Conservation (phyloP, 37 sponge, comb jelly and placozoan species). For the Ephydatia muelleri region DNA sequence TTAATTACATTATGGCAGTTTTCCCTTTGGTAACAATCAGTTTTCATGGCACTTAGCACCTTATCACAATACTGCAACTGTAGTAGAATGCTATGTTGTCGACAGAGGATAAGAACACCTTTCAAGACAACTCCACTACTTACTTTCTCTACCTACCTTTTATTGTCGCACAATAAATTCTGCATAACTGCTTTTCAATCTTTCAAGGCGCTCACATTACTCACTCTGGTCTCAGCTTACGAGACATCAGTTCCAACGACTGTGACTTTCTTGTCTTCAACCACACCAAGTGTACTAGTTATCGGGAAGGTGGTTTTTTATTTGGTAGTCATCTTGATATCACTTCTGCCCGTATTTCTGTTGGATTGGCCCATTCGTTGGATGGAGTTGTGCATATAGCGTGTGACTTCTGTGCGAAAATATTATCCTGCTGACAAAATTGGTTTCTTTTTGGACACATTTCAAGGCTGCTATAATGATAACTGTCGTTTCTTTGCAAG, state of each 20-base stretch:
- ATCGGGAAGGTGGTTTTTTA: not conserved
- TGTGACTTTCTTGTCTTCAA: not conserved
- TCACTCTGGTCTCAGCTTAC: constrained; percentile 2
- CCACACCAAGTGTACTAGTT: not conserved
- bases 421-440: constrained; percentile 16
- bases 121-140: constrained; percentile 25
- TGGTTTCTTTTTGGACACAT: constrained; percentile 35
- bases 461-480: constrained; percentile 60
- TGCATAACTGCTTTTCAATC: constrained; percentile 24
- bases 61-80: not conserved
- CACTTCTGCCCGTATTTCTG: not conserved
- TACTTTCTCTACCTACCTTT: constrained; percentile 48
- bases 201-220: not conserved
- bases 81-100: not conserved
- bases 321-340: not conserved
- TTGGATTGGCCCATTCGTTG: not conserved
- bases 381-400: not conserved
- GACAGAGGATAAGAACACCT: too few species aligned
- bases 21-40: constrained; percentile 53
- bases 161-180: constrained; percentile 56
- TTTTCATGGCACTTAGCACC: not conserved
- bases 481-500: constrained; percentile 54
- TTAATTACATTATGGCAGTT: constrained; percentile 43
- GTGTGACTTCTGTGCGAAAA: not conserved
- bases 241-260: not conserved